Percentiles rank a stretch among this genome's conserved stretches.
These are phyloP conservation scores for Taenaris catops DNA, from an alignment of 2,888 invertebrate species.

Conservation along the genomic window DNA sequence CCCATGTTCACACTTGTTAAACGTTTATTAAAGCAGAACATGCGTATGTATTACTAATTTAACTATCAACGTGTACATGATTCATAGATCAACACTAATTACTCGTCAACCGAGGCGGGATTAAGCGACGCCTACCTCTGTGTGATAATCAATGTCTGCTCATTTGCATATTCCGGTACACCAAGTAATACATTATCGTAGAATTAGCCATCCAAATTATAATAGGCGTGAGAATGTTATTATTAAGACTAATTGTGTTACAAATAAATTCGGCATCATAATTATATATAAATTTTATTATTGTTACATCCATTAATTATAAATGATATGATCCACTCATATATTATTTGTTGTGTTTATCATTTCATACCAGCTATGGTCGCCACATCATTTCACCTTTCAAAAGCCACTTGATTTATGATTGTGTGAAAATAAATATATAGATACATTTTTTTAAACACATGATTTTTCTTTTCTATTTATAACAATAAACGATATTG, in stretches of 20 bases:
- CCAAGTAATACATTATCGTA: constrained; percentile 19
- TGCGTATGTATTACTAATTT: constrained; percentile 21
- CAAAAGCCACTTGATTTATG: no score
- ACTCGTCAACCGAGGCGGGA: constrained; percentile 20
- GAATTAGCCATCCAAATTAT: constrained; percentile 20
- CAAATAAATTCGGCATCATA: constrained; percentile 18
- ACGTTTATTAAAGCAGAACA: constrained; percentile 15
- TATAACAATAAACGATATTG: no score
- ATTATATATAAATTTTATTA: no score
- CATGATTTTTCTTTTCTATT: no score
- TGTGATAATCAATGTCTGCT: constrained; percentile 21
- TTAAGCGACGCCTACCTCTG: constrained; percentile 22
- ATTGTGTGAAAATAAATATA: no score
- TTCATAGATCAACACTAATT: constrained; percentile 22
- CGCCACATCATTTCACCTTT: no score
- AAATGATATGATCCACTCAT: no score
- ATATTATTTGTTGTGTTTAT: no score
- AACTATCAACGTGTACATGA: constrained; percentile 19
- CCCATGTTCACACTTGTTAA: background rate
- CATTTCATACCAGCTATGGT: no score
- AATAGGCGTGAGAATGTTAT: constrained; percentile 22
- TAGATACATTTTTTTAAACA: no score
- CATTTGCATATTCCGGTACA: constrained; percentile 24
- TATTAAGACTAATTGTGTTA: constrained; percentile 19
- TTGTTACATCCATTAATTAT: no score